Conservation (phyloP, 2,113 vertebrate species). For the Callithrix jacchus region DNA sequence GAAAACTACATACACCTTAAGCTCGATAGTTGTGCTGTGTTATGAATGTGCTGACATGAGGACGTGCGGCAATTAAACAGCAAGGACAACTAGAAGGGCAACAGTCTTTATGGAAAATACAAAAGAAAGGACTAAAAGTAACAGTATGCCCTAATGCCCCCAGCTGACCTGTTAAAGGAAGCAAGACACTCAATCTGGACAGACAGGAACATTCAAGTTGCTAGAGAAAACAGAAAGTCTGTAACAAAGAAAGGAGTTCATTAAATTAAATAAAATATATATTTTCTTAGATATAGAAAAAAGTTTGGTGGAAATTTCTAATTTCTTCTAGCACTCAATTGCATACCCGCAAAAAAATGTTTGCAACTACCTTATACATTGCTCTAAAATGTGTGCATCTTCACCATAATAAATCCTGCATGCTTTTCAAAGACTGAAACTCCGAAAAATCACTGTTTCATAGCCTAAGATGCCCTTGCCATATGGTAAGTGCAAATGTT, state of each 20-base stretch:
- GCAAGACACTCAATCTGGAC: not conserved
- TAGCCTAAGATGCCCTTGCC: conserved; percentile 78
- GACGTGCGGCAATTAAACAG: not conserved
- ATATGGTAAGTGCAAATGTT: conserved; percentile 85
- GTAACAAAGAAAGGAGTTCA: not conserved
- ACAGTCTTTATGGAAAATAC: not conserved
- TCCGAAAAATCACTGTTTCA: conserved; percentile 75
- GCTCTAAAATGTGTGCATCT: conserved; percentile 71
- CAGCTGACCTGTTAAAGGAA: not conserved
- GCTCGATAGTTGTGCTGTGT: not conserved
- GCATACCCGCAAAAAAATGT: not conserved
- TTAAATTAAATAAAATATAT: not conserved
- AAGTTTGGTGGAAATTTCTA: not conserved
- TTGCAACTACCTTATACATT: conserved; percentile 57
- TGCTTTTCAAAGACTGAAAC: conserved; percentile 69
- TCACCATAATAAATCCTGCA: conserved; percentile 77
- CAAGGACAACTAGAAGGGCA: not conserved
- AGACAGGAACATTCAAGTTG: not conserved
- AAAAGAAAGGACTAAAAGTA: not conserved
- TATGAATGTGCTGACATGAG: not conserved
- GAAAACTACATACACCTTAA: not conserved
- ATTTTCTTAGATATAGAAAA: not conserved
- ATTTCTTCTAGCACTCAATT: not conserved
- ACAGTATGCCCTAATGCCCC: fast-evolving
- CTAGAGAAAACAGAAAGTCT: not conserved